Evolutionary conservation across 2,888 invertebrate species (phyloP), one percentile per base, ranked within the genome.

Genomic region (Stegophylla sp.): DNA sequence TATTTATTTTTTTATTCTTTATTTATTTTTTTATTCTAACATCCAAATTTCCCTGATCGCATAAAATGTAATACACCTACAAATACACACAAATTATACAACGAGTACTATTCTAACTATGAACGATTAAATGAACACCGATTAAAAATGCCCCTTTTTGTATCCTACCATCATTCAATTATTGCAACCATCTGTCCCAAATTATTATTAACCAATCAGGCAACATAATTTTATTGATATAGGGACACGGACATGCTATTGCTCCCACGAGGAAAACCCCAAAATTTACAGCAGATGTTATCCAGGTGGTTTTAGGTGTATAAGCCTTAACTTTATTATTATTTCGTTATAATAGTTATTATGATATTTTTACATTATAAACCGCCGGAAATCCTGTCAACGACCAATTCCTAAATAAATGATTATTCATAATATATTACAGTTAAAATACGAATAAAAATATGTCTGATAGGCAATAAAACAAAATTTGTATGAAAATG

Each of bases 231-330:
- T 79, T 79, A 71, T 61, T 66, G 45, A 73, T 56, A 61, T 48
- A 48, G 17, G 9, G 20, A 45, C 28, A 51, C 48, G 45, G 53
- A 61, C 48, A 71, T 59, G 45, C 28, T 69, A 28, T 45, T 45
- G 45, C 77, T 77, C 67, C 28, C 67, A 48, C 9, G 45, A 59
- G 59, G 45, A 77, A 71, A 79, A 77, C 23, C n/a, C n/a, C 53
- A n/a, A 45, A 77, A 79, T 61, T 69, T 71, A 23, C 61, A 48
- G 61, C 79, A 79, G 79, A 79, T 79, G 79, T 69, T 61, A 13
- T 59, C 79, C 79, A 79, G 79, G 79, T 79, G 79, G 48, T 77
- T 64, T 64, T 34, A 41, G 64, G 51, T 64, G 61, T 61, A 59
- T 61, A 23, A 26, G 41, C 41, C 41, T 41, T 5, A 51, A 10